Evolutionary conservation across 2,888 invertebrate species (phyloP), one percentile per base, ranked within the genome.

Genomic region (Agriotes lineatus): DNA sequence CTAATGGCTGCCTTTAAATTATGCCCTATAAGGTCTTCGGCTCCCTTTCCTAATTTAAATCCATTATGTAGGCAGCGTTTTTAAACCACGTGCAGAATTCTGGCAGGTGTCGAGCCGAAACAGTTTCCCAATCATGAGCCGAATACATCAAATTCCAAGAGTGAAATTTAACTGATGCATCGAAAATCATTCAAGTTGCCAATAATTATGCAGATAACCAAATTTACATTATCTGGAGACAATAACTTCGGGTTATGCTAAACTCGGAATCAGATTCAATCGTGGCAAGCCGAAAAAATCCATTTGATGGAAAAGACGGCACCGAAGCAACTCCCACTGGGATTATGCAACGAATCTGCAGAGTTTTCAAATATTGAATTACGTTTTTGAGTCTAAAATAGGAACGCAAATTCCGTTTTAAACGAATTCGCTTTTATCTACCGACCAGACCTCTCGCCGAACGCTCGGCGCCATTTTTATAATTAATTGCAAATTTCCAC

Each of bases 351-450:
- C 35, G 35, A 35, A 52, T 33, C 33, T 52, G 33, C 52, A 52
- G 33, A 52, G 52, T 52, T 52, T 52, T 52, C 35, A 33, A 52
- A 35, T 52, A 52, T 52, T 33, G 52, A 35, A 52, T 52, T 52
- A 52, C 35, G n/a, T 52, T 33, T 25, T 52, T 33, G 52, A 52
- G 33, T 52, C 35, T 7, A 35, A 52, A 33, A 52, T 16, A 52
- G 35, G 33, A 52, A 35, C 33, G 25, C 52, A 52, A 52, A 52
- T 33, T 33, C 25, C 33, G 10, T 52, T 52, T 16, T 52, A 33
- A 33, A 33, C 33, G 16, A 30, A 50, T 33, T 33, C 50, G 50
- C 6, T n/a, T 19, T 10, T 45, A 45, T 19, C 16, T 16, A 45
- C 45, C 1, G 16, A 14, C 2, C 50, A 33, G 7, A 16, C n/a